phyloP scores from a whole-genome alignment of 2,113 vertebrate genomes.

The Urocolius indicus region DNA sequence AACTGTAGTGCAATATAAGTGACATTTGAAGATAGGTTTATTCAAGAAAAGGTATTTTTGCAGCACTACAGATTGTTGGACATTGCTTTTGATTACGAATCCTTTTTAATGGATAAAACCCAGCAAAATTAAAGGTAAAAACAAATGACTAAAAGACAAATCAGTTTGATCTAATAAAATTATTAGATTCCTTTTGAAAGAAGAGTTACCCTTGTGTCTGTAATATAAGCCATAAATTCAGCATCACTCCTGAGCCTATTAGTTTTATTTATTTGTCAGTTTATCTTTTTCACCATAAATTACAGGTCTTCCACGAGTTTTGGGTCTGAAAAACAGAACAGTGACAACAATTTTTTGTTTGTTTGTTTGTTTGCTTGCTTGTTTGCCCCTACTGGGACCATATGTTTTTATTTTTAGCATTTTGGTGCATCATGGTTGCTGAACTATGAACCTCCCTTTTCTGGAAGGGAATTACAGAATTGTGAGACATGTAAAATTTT shows the following conservation, averaged over 20 bases:
- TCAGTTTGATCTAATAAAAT: neutral
- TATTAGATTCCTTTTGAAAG: neutral
- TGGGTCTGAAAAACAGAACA: neutral
- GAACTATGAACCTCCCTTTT: neutral
- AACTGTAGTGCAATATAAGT: neutral
- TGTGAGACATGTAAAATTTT: neutral
- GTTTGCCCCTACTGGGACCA: neutral
- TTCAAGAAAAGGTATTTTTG: neutral
- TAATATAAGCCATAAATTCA: neutral
- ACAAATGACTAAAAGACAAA: neutral
- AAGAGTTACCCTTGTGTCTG: neutral
- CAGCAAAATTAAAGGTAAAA: neutral
- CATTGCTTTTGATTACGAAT: neutral
- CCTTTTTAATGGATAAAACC: rapidly evolving
- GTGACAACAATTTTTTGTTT: neutral
- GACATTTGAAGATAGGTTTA: neutral
- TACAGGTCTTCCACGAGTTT: neutral
- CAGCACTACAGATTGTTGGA: neutral
- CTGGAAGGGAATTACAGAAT: neutral
- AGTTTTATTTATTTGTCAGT: neutral
- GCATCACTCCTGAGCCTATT: neutral
- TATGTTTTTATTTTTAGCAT: neutral
- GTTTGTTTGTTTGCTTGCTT: neutral
- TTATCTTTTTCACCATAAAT: neutral
- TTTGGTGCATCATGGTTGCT: neutral